phyloP scores from a whole-genome alignment of 2,888 invertebrate species.

The Harpalus rufipes region DNA sequence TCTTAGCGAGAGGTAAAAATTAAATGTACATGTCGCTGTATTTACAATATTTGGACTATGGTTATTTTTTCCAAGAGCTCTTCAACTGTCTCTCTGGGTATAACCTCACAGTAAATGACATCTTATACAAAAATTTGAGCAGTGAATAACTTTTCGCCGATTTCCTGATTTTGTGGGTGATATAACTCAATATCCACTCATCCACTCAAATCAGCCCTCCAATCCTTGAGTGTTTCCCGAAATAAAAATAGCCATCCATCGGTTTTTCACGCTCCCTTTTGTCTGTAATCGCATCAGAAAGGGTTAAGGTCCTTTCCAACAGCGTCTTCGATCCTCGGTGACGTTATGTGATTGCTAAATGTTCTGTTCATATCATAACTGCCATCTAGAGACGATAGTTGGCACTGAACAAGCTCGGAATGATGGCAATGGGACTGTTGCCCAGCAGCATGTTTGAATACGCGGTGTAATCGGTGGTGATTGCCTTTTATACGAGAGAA shows the following conservation, averaged over 20 bases:
- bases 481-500: conserved; percentile 15
- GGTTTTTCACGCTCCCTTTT: conserved; percentile 5
- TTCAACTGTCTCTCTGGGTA: too few species aligned
- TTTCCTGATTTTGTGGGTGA: too few species aligned
- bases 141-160: too few species aligned
- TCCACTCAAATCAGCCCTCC: not conserved
- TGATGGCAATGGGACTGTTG: conserved; percentile 22
- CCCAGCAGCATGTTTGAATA: conserved; percentile 38
- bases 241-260: not conserved
- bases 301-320: not conserved
- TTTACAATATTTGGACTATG: too few species aligned
- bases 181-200: not conserved
- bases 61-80: too few species aligned
- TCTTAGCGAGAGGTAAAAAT: too few species aligned
- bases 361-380: conserved; percentile 57
- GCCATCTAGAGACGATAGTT: conserved; percentile 47
- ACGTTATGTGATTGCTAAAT: conserved; percentile 55
- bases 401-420: conserved; percentile 10
- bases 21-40: too few species aligned
- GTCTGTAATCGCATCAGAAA: not conserved
- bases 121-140: too few species aligned
- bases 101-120: too few species aligned
- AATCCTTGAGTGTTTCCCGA: not conserved
- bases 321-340: conserved; percentile 2
- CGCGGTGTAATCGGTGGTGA: conserved; percentile 33